Conservation (phyloP, 2,888 invertebrate genomes). For the Ophion ellenae region DNA sequence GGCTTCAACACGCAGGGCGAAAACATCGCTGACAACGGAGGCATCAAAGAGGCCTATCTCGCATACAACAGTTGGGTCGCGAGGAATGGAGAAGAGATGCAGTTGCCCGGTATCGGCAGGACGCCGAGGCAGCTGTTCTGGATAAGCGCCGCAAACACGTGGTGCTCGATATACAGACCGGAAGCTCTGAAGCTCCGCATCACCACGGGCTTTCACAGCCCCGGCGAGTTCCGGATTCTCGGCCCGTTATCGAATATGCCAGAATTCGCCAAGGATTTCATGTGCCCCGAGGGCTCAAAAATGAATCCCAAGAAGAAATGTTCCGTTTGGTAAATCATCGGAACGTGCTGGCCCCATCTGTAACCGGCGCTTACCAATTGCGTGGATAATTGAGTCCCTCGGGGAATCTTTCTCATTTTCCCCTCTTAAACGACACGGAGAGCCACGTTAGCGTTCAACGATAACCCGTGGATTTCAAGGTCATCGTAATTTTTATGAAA, state of each 20-base stretch:
- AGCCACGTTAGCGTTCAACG: not conserved
- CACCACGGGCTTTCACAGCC: slow-evolving; percentile 92
- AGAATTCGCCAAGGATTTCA: slow-evolving; percentile 87
- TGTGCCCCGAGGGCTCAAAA: slow-evolving; percentile 83
- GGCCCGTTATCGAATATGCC: slow-evolving; percentile 87
- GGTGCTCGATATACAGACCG: slow-evolving; percentile 86
- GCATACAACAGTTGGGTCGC: slow-evolving; percentile 92
- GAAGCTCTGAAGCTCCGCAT: slow-evolving; percentile 92
- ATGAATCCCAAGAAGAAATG: slow-evolving; percentile 22
- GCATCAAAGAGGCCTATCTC: slow-evolving; percentile 94
- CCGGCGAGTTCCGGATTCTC: slow-evolving; percentile 87
- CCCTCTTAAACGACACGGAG: not conserved
- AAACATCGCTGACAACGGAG: slow-evolving; percentile 98
- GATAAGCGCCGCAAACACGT: slow-evolving; percentile 87
- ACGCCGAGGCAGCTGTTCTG: slow-evolving; percentile 89
- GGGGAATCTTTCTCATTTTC: not conserved
- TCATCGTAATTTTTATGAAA: slow-evolving; percentile 4
- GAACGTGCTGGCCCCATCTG: not conserved
- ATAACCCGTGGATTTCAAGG: slow-evolving; percentile 1
- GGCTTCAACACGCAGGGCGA: slow-evolving; percentile 97
- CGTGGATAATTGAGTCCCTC: not conserved
- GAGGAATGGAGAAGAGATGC: slow-evolving; percentile 87
- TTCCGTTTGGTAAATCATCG: slow-evolving; percentile 31
- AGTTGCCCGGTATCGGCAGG: slow-evolving; percentile 90
- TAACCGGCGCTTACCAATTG: not conserved